Evolutionary conservation across 1,140 invertebrate genomes (phyloP).

Genomic region (Listronotus oregonensis): DNA sequence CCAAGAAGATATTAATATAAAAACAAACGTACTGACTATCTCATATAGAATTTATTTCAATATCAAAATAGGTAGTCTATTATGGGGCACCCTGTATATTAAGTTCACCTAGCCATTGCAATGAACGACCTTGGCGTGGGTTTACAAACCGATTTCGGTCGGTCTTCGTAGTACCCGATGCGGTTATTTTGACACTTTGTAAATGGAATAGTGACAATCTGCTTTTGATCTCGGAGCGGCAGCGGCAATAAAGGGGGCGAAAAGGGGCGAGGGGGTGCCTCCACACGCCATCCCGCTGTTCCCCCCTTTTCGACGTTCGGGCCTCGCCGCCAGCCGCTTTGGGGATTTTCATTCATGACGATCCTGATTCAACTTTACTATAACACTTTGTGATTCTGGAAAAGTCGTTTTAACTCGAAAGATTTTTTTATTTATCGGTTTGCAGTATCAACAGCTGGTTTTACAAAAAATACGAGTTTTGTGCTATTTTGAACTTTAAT

Average conservation of each 20-base stretch:
- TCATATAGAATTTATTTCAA: too few species aligned
- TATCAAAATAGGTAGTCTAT: too few species aligned
- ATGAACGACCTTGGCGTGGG: slow-evolving; percentile 32
- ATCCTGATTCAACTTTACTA: slow-evolving; percentile 28
- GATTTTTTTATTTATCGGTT: too few species aligned
- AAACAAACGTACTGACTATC: too few species aligned
- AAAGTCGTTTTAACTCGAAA: neutral
- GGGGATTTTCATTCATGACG: slow-evolving; percentile 38
- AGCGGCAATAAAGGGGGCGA: slow-evolving; percentile 53
- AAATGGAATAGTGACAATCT: slow-evolving; percentile 36
- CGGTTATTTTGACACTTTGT: slow-evolving; percentile 37
- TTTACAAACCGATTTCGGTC: neutral
- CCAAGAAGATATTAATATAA: too few species aligned
- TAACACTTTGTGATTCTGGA: slow-evolving; percentile 12
- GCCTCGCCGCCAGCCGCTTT: slow-evolving; percentile 32
- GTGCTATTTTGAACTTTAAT: too few species aligned
- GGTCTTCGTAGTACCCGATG: slow-evolving; percentile 34
- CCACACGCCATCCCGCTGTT: slow-evolving; percentile 27
- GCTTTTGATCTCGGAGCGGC: slow-evolving; percentile 46
- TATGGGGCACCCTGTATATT: too few species aligned
- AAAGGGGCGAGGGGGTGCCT: slow-evolving; percentile 32
- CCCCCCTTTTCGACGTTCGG: slow-evolving; percentile 15
- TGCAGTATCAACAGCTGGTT: too few species aligned
- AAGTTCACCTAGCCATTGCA: slow-evolving; percentile 15
- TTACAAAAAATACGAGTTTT: neutral